Conservation (phyloP, 2,888 invertebrate species). For the Girardia tigrina region DNA sequence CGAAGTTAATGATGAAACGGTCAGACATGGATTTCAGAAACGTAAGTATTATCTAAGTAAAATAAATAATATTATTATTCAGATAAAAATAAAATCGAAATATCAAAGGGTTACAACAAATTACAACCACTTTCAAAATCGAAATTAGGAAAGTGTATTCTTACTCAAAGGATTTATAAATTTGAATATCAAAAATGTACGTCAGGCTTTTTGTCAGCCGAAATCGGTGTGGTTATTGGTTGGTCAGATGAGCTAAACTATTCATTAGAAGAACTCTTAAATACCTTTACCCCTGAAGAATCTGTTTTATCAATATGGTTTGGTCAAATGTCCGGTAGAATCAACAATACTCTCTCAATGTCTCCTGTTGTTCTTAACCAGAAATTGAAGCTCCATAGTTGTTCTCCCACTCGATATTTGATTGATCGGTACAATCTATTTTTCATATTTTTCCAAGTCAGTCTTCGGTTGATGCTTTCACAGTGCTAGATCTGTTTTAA, state of each 20-base stretch:
- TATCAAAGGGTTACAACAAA: not conserved
- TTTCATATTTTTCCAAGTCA: too few relatives aligned
- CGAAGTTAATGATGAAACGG: not conserved
- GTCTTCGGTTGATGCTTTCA: too few relatives aligned
- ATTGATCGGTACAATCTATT: too few relatives aligned
- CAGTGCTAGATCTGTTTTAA: too few relatives aligned
- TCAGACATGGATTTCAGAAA: not conserved
- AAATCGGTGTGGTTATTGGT: not conserved
- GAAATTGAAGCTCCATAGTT: not conserved
- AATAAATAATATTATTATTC: too few relatives aligned
- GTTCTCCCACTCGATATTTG: too few relatives aligned
- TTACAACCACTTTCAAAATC: not conserved
- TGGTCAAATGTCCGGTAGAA: not conserved
- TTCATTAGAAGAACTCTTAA: not conserved
- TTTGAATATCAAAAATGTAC: not conserved
- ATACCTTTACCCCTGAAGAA: not conserved
- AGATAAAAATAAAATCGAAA: not conserved
- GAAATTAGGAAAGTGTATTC: not conserved
- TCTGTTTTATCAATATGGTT: constrained; percentile 7
- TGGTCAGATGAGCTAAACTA: not conserved
- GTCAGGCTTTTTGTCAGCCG: not conserved
- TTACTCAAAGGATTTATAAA: not conserved
- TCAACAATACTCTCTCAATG: not conserved
- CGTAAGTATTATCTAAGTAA: not conserved
- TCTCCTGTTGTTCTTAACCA: not conserved